Evolutionary conservation across 1,140 invertebrate species (phyloP).

Genomic region (Cryptotermes secundus): DNA sequence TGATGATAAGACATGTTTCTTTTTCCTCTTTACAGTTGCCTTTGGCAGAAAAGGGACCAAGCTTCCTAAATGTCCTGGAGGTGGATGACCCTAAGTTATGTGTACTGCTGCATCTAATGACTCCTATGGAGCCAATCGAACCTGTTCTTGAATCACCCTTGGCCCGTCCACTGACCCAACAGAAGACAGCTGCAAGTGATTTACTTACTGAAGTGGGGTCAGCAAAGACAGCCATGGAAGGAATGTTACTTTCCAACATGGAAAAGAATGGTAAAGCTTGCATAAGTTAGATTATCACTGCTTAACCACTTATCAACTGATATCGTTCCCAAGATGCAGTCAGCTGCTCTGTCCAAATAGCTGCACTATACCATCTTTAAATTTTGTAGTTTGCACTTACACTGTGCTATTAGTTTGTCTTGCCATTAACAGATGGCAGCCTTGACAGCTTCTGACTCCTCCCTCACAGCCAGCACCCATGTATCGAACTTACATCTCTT

Average conservation of each 20-base stretch:
- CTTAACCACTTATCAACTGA: too few species aligned
- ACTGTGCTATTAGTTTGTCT: too few species aligned
- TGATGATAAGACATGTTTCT: background rate
- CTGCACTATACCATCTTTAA: too few species aligned
- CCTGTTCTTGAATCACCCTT: conserved; percentile 80
- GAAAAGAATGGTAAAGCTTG: conserved; percentile 69
- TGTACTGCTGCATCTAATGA: conserved; percentile 84
- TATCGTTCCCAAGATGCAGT: too few species aligned
- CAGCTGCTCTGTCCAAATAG: too few species aligned
- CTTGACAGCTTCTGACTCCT: too few species aligned
- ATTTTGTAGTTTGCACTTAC: too few species aligned
- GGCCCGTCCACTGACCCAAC: conserved; percentile 71
- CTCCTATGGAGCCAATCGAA: conserved; percentile 77
- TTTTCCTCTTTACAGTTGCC: conserved; percentile 44
- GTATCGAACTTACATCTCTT: too few species aligned
- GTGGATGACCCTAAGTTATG: conserved; percentile 85
- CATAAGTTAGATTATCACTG: too few species aligned
- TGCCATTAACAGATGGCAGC: too few species aligned
- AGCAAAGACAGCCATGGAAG: conserved; percentile 68
- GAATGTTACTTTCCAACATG: conserved; percentile 85
- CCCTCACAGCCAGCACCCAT: too few species aligned
- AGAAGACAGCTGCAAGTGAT: conserved; percentile 73
- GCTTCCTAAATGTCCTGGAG: conserved; percentile 73
- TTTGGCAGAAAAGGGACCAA: conserved; percentile 44
- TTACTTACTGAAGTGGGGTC: conserved; percentile 71